Conservation (phyloP, 2,113 vertebrate genomes). For the Trinectes maculatus region DNA sequence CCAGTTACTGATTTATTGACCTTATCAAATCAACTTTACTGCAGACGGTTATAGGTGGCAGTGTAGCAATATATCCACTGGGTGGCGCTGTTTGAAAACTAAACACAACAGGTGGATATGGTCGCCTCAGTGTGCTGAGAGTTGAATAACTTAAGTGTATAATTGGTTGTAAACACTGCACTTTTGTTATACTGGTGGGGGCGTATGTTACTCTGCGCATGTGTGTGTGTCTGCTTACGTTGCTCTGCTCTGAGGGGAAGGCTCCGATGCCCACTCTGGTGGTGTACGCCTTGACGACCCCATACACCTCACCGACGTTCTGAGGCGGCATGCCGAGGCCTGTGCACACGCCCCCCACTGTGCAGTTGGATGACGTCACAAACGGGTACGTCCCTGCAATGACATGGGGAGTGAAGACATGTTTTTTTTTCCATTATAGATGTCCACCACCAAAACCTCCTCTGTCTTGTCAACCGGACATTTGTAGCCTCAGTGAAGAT, state of each 20-base stretch:
- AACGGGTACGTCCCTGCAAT: constrained; percentile 94
- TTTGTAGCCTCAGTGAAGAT: not conserved
- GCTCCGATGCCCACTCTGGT: constrained; percentile 96
- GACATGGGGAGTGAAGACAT: constrained; percentile 1
- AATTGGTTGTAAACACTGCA: no score
- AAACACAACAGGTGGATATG: not conserved
- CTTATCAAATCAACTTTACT: not conserved
- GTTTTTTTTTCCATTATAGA: no score
- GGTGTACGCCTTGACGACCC: constrained; percentile 96
- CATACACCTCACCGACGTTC: constrained; percentile 93
- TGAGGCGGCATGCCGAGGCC: constrained; percentile 96
- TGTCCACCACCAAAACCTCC: no score
- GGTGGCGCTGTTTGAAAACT: constrained; percentile 35
- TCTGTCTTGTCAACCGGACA: no score
- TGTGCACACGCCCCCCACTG: constrained; percentile 96
- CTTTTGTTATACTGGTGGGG: not conserved
- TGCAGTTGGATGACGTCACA: constrained; percentile 98
- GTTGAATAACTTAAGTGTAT: no score
- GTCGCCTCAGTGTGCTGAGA: not conserved
- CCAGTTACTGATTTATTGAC: not conserved
- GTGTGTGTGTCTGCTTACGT: constrained; percentile 83
- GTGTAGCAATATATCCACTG: not conserved
- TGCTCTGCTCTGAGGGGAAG: constrained; percentile 94
- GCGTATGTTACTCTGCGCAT: not conserved
- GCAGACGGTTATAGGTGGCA: not conserved